These are phyloP conservation scores for Phorcus lineatus DNA, from an alignment of 2,888 invertebrate species.

Conservation along the genomic window DNA sequence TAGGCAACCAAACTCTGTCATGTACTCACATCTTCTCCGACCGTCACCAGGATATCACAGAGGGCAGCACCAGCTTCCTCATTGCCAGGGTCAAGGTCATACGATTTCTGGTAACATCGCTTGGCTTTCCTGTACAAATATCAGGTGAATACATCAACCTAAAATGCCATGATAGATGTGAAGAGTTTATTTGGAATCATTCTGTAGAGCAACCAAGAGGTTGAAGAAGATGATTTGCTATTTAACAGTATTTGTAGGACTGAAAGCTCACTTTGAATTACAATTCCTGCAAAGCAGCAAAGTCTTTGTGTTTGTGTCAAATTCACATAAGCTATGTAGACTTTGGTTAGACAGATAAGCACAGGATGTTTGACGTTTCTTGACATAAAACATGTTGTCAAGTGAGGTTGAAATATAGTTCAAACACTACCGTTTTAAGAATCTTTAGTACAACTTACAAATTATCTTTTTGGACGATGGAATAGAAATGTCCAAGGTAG, in stretches of 20 bases:
- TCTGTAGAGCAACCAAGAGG: too few species aligned
- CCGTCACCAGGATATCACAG: slow-evolving; percentile 84
- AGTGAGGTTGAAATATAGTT: too few species aligned
- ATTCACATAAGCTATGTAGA: too few species aligned
- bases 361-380: too few species aligned
- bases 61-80: slow-evolving; percentile 84
- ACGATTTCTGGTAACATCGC: slow-evolving; percentile 90
- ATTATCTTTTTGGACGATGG: slow-evolving; percentile 83
- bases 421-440: too few species aligned
- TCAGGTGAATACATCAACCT: background rate
- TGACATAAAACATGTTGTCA: too few species aligned
- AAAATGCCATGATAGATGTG: background rate
- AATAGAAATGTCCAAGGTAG: slow-evolving; percentile 86
- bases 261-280: too few species aligned
- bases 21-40: slow-evolving; percentile 80
- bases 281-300: too few species aligned
- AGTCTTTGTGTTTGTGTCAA: too few species aligned
- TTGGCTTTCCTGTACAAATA: slow-evolving; percentile 79
- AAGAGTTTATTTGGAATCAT: background rate
- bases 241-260: too few species aligned
- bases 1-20: background rate
- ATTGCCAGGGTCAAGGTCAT: slow-evolving; percentile 83
- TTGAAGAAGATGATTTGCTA: too few species aligned
- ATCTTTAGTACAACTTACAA: slow-evolving; percentile 65
- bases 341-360: too few species aligned